These are phyloP conservation scores for pig (Sus scrofa) DNA, from an alignment of 2,113 vertebrate species.

Conservation along the genomic window DNA sequence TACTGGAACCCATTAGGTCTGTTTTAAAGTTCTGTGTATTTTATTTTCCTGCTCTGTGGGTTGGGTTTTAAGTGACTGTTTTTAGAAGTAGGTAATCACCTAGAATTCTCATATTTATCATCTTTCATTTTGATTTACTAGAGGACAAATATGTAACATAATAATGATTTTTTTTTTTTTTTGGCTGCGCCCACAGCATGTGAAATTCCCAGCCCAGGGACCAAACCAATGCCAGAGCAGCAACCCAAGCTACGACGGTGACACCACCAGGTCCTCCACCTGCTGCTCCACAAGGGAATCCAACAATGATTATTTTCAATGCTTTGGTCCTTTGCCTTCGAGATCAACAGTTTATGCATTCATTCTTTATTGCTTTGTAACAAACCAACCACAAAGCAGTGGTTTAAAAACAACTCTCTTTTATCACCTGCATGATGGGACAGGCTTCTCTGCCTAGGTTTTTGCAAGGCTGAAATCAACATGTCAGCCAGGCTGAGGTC, in stretches of 20 bases:
- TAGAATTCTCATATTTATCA: constrained; percentile 50
- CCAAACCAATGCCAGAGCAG: too few relatives aligned
- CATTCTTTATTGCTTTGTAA: constrained; percentile 51
- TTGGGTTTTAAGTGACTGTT: constrained; percentile 59
- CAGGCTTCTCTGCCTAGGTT: constrained; percentile 9
- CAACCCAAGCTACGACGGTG: too few relatives aligned
- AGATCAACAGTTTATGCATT: neutral
- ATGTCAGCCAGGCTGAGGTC: neutral
- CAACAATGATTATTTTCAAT: constrained; percentile 38
- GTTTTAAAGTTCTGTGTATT: constrained; percentile 63
- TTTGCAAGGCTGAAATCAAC: constrained; percentile 48
- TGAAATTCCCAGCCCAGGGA: too few relatives aligned
- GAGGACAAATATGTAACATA: neutral
- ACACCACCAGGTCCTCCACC: too few relatives aligned
- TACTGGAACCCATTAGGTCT: constrained; percentile 44
- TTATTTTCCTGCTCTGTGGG: constrained; percentile 54
- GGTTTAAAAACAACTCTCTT: constrained; percentile 33
- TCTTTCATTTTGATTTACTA: constrained; percentile 40
- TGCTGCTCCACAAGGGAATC: too few relatives aligned
- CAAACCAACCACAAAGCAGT: constrained; percentile 38
- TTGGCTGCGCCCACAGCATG: too few relatives aligned
- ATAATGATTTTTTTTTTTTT: constrained; percentile 3
- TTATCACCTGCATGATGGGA: neutral
- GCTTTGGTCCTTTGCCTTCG: neutral
- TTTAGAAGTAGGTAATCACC: constrained; percentile 13